Conservation (phyloP, 2,888 invertebrate species). For the Lacanobia oleracea region DNA sequence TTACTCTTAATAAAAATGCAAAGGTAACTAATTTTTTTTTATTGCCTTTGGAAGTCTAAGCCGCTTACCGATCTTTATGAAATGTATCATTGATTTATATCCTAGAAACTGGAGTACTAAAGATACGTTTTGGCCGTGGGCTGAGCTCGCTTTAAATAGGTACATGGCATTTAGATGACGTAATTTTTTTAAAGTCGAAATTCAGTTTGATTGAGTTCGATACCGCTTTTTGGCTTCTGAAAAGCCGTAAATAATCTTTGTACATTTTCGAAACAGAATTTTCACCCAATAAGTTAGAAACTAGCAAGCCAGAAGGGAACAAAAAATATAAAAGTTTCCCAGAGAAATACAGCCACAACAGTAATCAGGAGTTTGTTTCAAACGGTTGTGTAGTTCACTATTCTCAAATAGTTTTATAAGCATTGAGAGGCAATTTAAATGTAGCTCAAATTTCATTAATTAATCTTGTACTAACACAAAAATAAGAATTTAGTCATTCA, state of each 20-base stretch:
- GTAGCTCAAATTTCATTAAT: slow-evolving; percentile 30
- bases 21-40: no score
- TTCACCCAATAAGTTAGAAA: neutral
- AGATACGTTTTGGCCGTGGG: no score
- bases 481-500: slow-evolving; percentile 14
- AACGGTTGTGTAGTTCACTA: neutral
- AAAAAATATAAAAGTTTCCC: neutral
- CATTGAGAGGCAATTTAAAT: slow-evolving; percentile 47
- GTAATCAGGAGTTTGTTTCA: neutral
- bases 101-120: no score
- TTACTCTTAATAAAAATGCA: no score
- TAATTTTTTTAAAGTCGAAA: no score
- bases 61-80: no score
- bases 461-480: slow-evolving; percentile 43
- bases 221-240: no score
- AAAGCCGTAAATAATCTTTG: neutral
- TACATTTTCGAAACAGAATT: neutral
- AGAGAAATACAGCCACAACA: neutral
- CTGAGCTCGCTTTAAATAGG: no score
- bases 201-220: no score
- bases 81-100: no score
- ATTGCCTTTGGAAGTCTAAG: no score
- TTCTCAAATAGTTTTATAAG: slow-evolving; percentile 20
- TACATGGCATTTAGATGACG: no score
- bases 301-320: neutral